Evolutionary conservation across 2,113 vertebrate species (phyloP), one percentile per base, ranked within the genome.

Genomic region (Dolichallabes microphthalmus): DNA sequence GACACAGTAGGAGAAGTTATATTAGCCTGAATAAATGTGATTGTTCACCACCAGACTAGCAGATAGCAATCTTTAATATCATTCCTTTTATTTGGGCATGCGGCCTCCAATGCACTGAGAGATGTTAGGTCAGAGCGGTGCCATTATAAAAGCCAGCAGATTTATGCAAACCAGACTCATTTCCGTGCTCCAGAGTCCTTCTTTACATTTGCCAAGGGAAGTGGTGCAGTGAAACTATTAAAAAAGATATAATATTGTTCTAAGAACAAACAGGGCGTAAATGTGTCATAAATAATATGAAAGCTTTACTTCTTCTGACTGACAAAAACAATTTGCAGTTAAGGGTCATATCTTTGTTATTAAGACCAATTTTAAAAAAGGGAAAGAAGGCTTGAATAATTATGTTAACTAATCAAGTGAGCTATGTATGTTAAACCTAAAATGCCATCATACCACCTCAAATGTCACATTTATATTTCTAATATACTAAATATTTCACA

Each of bases 21-120:
- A 35, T 35, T 45, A 73, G 35, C 32, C 69, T 14, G 50, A 39
- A 78, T n/a, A 63, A 32, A 35, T 53, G 25, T 19, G 52, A 5
- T 73, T 32, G 68, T 45, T 53, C 25, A 68, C 32, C 30, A n/a
- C 57, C 45, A 10, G 7, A 7, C 57, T 45, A 53, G 4, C 20
- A 79, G 80, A 88, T 79, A 81, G n/a, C 50, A 20, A 88, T 85
- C 73, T 73, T 88, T 71, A 77, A 82, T 85, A 82, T 25, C 58
- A 57, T 85, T 45, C 1, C 66, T 73, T 73, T 73, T 25, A 85
- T 88, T 85, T 32, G 66, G 82, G 27, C 61, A 57, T 66, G 14
- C 27, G 20, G 66, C 53, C 79, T 27, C n/a, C 20, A 25, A 2
- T 14, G 12, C 19, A 3, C 32, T 71, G 10, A n/a, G 55, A 22